Evolutionary conservation across 2,113 vertebrate genomes (phyloP).

Genomic region (Aepyceros melampus): DNA sequence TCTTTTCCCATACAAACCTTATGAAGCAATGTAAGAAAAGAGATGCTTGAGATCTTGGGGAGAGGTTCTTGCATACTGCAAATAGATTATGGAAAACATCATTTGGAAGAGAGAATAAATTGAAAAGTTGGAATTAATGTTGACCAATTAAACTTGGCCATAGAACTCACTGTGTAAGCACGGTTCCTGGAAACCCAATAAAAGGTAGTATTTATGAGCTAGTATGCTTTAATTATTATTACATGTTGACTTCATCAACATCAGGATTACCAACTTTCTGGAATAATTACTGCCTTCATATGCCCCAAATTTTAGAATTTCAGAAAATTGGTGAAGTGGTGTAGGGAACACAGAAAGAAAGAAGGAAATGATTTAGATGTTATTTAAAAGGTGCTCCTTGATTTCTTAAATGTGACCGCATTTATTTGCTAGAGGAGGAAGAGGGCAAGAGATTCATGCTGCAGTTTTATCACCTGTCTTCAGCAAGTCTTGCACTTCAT

Average conservation of each 20-base stretch:
- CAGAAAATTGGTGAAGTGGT: not conserved
- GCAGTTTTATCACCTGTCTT: not conserved
- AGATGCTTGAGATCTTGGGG: not conserved
- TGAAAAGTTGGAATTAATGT: conserved; percentile 5
- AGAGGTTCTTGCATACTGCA: not conserved
- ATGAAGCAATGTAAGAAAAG: not conserved
- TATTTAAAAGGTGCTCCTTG: conserved; percentile 6
- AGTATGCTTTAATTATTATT: conserved; percentile 14
- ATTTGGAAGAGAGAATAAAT: not conserved
- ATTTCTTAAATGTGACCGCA: not conserved
- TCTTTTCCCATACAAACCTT: not conserved
- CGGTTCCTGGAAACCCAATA: conserved; percentile 20
- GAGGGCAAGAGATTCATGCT: not conserved
- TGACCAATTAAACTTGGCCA: not conserved
- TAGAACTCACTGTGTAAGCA: not conserved
- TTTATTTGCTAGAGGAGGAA: not conserved
- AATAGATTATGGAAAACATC: not conserved
- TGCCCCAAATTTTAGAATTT: conserved; percentile 16
- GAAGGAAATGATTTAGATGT: not conserved
- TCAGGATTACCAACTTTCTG: conserved; percentile 6
- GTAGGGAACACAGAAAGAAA: not conserved
- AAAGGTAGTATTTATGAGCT: conserved; percentile 15
- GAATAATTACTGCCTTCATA: not conserved
- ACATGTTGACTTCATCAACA: not conserved
- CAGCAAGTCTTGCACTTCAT: conserved; percentile 1